A percentile compares a stretch with the other conserved stretches of the same genome.
Conservation (phyloP, 2,888 invertebrate species). For the Drosophila stalkeri region DNA sequence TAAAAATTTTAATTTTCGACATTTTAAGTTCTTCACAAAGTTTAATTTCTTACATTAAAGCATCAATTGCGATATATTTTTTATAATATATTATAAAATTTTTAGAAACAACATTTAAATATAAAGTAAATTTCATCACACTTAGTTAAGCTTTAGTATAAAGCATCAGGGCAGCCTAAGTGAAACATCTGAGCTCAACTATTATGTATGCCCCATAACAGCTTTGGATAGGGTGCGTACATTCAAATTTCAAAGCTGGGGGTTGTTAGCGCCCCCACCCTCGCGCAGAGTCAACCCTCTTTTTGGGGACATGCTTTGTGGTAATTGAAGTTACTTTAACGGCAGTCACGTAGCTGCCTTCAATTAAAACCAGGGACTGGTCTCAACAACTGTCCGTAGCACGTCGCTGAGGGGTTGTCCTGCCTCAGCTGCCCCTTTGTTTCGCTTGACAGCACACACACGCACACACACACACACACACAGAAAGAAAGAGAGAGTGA, state of each 20-base stretch:
- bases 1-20: no score
- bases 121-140: no score
- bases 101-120: no score
- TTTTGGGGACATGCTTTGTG: slow-evolving; percentile 65
- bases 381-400: slow-evolving; percentile 57
- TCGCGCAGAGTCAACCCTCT: slow-evolving; percentile 16
- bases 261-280: slow-evolving; percentile 34
- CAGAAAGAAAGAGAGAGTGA: background rate
- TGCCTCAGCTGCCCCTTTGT: slow-evolving; percentile 36
- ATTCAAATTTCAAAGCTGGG: slow-evolving; percentile 61
- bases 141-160: background rate
- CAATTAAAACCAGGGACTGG: slow-evolving; percentile 67
- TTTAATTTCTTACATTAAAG: no score
- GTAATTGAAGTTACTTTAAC: slow-evolving; percentile 76
- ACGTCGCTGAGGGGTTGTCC: slow-evolving; percentile 43
- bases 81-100: no score
- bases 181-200: background rate
- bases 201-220: slow-evolving; percentile 17
- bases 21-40: no score
- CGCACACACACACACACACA: no score
- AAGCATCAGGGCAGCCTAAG: background rate
- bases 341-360: slow-evolving; percentile 75
- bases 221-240: slow-evolving; percentile 55
- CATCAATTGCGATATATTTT: no score
- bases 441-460: slow-evolving; percentile 41